Base-by-base conservation (phyloP, 2,113 vertebrate species). In the Tachycineta bicolor region DNA sequence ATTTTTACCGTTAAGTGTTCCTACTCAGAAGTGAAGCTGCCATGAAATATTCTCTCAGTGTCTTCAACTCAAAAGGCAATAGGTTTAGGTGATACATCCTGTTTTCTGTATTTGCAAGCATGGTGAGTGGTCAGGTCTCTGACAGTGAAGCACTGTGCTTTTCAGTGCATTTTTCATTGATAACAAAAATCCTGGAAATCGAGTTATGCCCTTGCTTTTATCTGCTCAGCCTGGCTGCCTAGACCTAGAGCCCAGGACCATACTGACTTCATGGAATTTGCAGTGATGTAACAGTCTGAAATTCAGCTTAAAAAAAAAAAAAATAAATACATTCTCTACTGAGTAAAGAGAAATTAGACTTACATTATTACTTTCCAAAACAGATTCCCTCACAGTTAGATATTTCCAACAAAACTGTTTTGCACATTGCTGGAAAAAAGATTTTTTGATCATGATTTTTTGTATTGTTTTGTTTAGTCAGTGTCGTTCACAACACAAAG, bases 401-500 rank as follows among this genome's bases (percentile, higher is more conserved):
- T 39, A 28, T 53, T 86, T 95, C 82, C 64, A 77, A 83, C 69
- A 68, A 84, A 89, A 78, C 50, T 90, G 83, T 37, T 53, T 88
- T 86, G 90, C 46, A 46, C 28, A 76, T 69, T 95, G 83, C 55
- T 86, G 82, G 92, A 89, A 83, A 83, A 86, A 85, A 88, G 71
- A 77, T 80, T 83, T 62, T 94, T 75, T 74, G 75, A 90, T 50
- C 46, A 1, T 95, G 47, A 37, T 94, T 89, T 49, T 73, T 96
- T 70, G 46, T 69, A 76, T 56, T 93, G 63, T 95, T 91, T 87
- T 89, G 71, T 76, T 95, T 91, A 59, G 58, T 76, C 85, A 93
- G 62, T 83, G 91, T 85, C 75, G 93, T 79, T 90, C 90, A 92
- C 71, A 96, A 96, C 89, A 94, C 84, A 93, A 96, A 83, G 62